These are phyloP conservation scores for Lasaia peninsularis DNA, from an alignment of 1,140 invertebrate genomes.

Conservation along the genomic window DNA sequence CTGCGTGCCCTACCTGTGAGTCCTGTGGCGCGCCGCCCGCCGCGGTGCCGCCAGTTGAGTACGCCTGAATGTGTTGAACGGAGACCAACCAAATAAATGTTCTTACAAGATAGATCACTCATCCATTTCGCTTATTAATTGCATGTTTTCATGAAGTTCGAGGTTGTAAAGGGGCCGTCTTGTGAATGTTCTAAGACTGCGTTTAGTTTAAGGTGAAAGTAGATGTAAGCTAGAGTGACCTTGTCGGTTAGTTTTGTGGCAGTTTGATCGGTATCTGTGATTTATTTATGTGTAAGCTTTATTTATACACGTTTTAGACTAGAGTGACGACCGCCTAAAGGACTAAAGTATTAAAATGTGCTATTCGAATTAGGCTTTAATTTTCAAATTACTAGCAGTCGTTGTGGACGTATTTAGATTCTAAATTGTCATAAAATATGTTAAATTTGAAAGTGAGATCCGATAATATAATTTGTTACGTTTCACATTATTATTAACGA, in stretches of 20 bases:
- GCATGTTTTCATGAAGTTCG: conserved; percentile 40
- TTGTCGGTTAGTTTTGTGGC: conserved; percentile 34
- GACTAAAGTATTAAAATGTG: conserved; percentile 9
- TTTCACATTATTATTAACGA: conserved; percentile 55
- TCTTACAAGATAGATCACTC: conserved; percentile 39
- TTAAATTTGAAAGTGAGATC: conserved; percentile 6
- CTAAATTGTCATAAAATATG: conserved; percentile 9
- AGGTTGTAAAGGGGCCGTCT: conserved; percentile 50
- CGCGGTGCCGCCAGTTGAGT: conserved; percentile 54
- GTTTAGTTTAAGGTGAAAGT: conserved; percentile 51
- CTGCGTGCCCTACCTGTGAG: conserved; percentile 73
- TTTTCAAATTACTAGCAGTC: conserved; percentile 13
- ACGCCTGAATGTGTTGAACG: conserved; percentile 45
- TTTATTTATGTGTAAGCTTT: conserved; percentile 59
- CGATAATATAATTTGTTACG: conserved; percentile 35
- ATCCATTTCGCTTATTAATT: conserved; percentile 44
- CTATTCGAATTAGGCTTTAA: conserved; percentile 2
- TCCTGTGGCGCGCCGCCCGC: too few relatives aligned
- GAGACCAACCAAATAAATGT: conserved; percentile 20
- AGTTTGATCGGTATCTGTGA: conserved; percentile 70
- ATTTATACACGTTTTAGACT: conserved; percentile 38
- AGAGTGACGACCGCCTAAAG: background rate
- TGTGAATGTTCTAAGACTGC: conserved; percentile 67
- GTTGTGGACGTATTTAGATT: conserved; percentile 14
- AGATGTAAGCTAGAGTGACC: conserved; percentile 15